Percentiles rank a stretch among this genome's conserved stretches.
These are phyloP conservation scores for Clivina fossor DNA, from an alignment of 2,888 invertebrate species.

Conservation along the genomic window DNA sequence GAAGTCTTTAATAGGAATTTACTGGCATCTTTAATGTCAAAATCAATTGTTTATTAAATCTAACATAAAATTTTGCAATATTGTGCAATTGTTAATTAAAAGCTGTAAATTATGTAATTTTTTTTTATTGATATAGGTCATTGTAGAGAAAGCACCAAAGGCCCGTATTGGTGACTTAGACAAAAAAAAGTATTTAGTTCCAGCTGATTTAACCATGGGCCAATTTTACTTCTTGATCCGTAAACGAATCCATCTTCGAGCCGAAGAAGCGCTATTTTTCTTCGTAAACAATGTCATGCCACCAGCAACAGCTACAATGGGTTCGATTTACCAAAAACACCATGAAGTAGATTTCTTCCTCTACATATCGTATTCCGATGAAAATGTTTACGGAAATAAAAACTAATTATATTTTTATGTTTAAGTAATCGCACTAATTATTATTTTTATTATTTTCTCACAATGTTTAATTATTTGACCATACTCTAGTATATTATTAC, in stretches of 20 bases:
- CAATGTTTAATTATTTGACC: conserved; percentile 13
- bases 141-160: conserved; percentile 84
- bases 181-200: conserved; percentile 86
- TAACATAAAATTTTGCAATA: no score
- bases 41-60: no score
- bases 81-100: no score
- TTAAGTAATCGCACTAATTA: conserved; percentile 14
- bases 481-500: no score
- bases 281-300: conserved; percentile 88
- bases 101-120: no score
- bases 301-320: conserved; percentile 86
- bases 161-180: conserved; percentile 80
- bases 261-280: conserved; percentile 85
- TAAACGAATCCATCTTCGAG: conserved; percentile 78
- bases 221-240: conserved; percentile 87
- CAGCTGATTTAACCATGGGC: conserved; percentile 81
- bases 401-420: conserved; percentile 10
- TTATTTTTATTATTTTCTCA: conserved; percentile 16
- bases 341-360: conserved; percentile 99
- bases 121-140: conserved; percentile 85
- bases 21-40: no score
- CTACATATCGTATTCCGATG: conserved; percentile 99
- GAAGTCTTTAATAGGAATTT: no score
- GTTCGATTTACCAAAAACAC: conserved; percentile 90
- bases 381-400: conserved; percentile 99